These are phyloP conservation scores for Chiloscyllium punctatum DNA, from an alignment of 2,797 vertebrate species.

Conservation along the genomic window DNA sequence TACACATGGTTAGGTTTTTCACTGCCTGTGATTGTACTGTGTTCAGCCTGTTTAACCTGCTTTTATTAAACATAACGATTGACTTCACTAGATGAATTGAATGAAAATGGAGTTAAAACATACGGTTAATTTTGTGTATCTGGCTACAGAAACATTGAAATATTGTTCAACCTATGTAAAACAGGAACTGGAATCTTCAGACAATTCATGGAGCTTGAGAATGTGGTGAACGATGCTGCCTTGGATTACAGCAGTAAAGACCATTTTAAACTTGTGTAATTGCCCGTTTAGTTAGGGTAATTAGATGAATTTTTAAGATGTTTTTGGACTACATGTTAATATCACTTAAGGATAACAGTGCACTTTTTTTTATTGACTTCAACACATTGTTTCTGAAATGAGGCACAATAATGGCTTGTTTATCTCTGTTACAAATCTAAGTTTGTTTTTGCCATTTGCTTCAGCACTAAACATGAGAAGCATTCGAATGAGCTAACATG, in stretches of 20 bases:
- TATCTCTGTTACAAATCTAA: background rate
- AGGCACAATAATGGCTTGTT: background rate
- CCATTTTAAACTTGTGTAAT: background rate
- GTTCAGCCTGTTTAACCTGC: conserved; percentile 35
- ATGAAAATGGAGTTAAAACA: background rate
- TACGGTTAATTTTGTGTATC: background rate
- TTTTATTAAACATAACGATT: background rate
- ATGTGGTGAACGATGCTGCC: background rate
- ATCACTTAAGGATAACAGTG: background rate
- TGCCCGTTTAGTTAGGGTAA: background rate
- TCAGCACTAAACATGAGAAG: background rate
- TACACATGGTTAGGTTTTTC: background rate
- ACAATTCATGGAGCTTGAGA: background rate
- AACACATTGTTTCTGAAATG: background rate
- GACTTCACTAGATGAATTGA: background rate
- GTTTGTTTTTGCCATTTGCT: background rate
- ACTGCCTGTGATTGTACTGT: background rate
- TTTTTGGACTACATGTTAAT: background rate
- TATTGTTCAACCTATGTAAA: background rate
- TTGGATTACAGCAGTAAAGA: background rate
- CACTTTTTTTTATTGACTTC: background rate
- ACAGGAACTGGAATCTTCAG: background rate
- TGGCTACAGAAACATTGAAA: background rate
- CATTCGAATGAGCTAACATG: too few species aligned
- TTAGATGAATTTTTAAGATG: too few species aligned